Base-by-base conservation (phyloP, 2,797 vertebrate species). In the Galago senegalensis region DNA sequence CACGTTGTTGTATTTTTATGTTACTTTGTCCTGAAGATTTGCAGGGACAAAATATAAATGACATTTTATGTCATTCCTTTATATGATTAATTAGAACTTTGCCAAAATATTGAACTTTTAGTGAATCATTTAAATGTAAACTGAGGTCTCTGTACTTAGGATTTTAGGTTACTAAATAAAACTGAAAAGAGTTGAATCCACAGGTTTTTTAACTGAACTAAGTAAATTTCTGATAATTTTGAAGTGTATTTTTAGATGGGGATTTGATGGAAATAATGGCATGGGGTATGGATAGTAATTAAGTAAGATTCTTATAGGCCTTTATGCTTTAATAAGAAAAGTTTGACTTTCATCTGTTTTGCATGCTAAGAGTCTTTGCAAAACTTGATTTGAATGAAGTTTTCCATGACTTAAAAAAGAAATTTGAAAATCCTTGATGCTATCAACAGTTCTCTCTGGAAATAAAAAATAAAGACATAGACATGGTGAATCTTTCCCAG, bases 161-260 rank as follows among this genome's bases (percentile, higher is more conserved):
- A 72, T 72, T 95, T 79, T 89, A 94, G 61, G 40, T 93, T 34
- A 92, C 40, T 69, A 89, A 93, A 75, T 37, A 20, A 79, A 93
- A 75, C 34, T 93, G 23, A 29, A 87, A 90, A 87, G 37, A 80
- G 37, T 93, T 89, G 34, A 84, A 94, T 87, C 53, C 2, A 34
- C 65, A 95, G 23, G 23, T 83, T 86, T 89, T 89, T 31, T 12
- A 87, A 89, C 10, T 75, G 58, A 69, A 2, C 34, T 92, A 79
- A 80, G n/a, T 84, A 25, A 61, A 94, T 90, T 87, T 12, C 37
- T 10, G 20, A 11, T 82, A 70, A 96, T 72, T 43, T 70, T 27
- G 72, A 63, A 88, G 37, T 70, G 6, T 11, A 43, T 3, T 16
- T 87, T 87, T n/a, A 27, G 34, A 14, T 60, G 5, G 13, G 29